phyloP scores from a whole-genome alignment of 2,797 vertebrate genomes.

The Epinephelus malabaricus region DNA sequence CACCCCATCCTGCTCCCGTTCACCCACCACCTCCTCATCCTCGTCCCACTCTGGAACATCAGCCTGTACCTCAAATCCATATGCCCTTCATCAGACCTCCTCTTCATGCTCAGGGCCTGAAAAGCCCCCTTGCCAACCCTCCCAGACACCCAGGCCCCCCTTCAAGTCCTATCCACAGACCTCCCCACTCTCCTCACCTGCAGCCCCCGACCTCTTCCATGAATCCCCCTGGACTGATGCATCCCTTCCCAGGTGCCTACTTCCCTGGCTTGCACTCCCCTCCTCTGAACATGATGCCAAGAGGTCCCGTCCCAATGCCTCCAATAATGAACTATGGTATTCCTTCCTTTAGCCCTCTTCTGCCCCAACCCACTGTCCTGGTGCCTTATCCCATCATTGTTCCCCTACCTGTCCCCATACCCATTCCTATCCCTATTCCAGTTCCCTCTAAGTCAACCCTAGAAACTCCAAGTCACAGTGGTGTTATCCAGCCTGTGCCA shows the following conservation, averaged over 20 bases:
- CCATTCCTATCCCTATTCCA: constrained; percentile 95
- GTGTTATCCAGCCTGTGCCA: constrained; percentile 89
- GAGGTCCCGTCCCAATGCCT: constrained; percentile 93
- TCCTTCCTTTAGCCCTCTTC: constrained; percentile 93
- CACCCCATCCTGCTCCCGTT: constrained; percentile 84
- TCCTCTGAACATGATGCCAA: constrained; percentile 94
- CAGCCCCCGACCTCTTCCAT: constrained; percentile 74
- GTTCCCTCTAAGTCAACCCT: constrained; percentile 89
- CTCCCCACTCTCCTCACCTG: constrained; percentile 81
- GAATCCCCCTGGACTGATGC: constrained; percentile 90
- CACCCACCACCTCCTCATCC: constrained; percentile 82
- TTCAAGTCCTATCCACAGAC: constrained; percentile 94
- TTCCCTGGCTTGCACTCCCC: constrained; percentile 93
- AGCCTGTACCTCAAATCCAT: constrained; percentile 93
- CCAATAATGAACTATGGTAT: constrained; percentile 94
- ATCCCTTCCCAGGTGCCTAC: constrained; percentile 91
- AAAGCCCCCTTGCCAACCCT: constrained; percentile 90
- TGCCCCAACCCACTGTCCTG: constrained; percentile 95
- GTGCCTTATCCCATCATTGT: constrained; percentile 98
- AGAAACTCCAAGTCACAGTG: constrained; percentile 90
- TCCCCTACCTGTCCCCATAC: constrained; percentile 95
- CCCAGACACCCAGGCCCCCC: constrained; percentile 86
- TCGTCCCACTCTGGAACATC: constrained; percentile 91
- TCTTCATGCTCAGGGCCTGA: constrained; percentile 93
- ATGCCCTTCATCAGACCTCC: constrained; percentile 94